These are phyloP conservation scores for Drosophila vallismaia DNA, from an alignment of 2,888 invertebrate species.

Conservation along the genomic window DNA sequence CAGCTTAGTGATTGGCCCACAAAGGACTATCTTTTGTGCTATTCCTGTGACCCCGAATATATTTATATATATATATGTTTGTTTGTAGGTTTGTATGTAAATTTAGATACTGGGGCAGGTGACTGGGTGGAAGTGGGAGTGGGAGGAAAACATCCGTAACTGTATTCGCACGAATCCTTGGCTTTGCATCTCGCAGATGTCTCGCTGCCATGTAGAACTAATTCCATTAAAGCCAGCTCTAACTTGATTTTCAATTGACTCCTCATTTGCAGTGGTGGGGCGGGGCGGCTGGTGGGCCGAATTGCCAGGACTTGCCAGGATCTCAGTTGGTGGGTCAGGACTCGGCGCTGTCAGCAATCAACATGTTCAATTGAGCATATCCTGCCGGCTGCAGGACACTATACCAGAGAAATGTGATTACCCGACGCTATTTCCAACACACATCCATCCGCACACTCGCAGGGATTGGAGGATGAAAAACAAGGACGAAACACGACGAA, in stretches of 20 bases:
- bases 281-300: too few relatives aligned
- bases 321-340: conserved; percentile 22
- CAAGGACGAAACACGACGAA: conserved; percentile 38
- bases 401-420: conserved; percentile 71
- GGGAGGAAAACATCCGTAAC: conserved; percentile 29
- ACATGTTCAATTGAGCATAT: conserved; percentile 80
- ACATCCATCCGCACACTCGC: conserved; percentile 38
- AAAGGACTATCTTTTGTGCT: background rate
- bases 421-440: conserved; percentile 68
- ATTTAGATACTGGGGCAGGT: conserved; percentile 1
- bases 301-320: background rate
- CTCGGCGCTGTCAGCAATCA: conserved; percentile 73
- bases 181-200: conserved; percentile 47
- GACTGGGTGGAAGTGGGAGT: conserved; percentile 5
- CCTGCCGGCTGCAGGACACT: conserved; percentile 66
- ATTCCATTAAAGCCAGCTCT: conserved; percentile 79
- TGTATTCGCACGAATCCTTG: conserved; percentile 31
- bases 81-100: background rate
- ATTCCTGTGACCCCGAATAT: background rate
- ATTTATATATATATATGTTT: background rate
- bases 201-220: conserved; percentile 63
- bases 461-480: background rate
- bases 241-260: conserved; percentile 81
- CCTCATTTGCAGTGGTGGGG: conserved; percentile 62
- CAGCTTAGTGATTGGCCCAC: background rate